Evolutionary conservation across 1,140 invertebrate species (phyloP).

Genomic region (Oreohelix idahoensis): DNA sequence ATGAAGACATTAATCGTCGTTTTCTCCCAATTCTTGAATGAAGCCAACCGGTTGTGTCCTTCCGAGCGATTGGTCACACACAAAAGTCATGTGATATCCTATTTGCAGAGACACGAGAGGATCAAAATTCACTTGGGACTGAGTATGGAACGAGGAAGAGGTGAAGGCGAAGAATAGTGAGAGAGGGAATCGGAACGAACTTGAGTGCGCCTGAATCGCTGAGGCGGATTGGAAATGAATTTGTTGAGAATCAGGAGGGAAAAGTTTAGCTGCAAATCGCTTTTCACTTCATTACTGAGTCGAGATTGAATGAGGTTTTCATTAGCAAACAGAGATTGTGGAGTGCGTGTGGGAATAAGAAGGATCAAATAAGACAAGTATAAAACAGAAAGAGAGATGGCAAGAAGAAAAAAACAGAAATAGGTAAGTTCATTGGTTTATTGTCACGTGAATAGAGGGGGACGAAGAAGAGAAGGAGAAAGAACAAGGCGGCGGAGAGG

Average conservation of each 20-base stretch:
- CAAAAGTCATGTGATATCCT: conserved; percentile 28
- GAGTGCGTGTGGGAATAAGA: not conserved
- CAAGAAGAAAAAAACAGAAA: too few species aligned
- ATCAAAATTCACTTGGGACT: conserved; percentile 2
- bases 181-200: not conserved
- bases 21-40: conserved; percentile 2
- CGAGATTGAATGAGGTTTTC: conserved; percentile 15
- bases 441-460: too few species aligned
- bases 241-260: conserved; percentile 11
- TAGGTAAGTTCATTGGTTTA: too few species aligned
- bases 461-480: too few species aligned
- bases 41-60: not conserved
- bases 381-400: not conserved
- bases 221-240: conserved; percentile 28
- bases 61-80: conserved; percentile 29
- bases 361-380: conserved; percentile 2
- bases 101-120: not conserved
- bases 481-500: too few species aligned
- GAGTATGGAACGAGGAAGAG: not conserved
- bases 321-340: conserved; percentile 17
- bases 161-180: not conserved
- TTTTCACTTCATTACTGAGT: conserved; percentile 30
- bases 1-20: not conserved
- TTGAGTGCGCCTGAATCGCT: conserved; percentile 4
- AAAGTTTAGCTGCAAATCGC: conserved; percentile 22